Percentiles rank a stretch among this genome's conserved stretches.
Conservation (phyloP, 1,140 invertebrate genomes). For the Kradibia gibbosae region DNA sequence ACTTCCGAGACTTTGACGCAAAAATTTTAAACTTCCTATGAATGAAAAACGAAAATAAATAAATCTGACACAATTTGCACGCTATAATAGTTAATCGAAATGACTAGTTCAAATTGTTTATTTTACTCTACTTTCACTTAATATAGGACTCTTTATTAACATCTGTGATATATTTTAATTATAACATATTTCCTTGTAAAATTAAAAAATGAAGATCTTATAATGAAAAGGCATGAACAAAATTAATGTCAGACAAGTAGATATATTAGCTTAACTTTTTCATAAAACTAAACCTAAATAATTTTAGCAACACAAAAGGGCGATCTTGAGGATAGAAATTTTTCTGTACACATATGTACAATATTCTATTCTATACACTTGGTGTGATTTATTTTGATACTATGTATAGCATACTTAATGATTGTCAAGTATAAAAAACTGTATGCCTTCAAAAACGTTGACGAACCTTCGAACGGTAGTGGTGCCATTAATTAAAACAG, state of each 20-base stretch:
- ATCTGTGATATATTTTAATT: constrained; percentile 72
- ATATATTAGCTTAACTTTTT: constrained; percentile 58
- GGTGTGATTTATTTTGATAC: constrained; percentile 73
- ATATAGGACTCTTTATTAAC: constrained; percentile 67
- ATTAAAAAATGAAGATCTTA: constrained; percentile 21
- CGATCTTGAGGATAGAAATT: constrained; percentile 54
- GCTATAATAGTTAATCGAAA: constrained; percentile 51
- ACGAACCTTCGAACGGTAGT: constrained; percentile 66
- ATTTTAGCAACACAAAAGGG: background rate
- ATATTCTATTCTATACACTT: constrained; percentile 69
- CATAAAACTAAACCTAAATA: constrained; percentile 54
- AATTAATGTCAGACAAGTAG: constrained; percentile 52
- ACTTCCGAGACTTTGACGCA: constrained; percentile 48
- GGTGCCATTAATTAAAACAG: constrained; percentile 55
- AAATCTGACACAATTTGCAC: constrained; percentile 51
- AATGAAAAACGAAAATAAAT: constrained; percentile 6
- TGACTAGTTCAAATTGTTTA: constrained; percentile 51
- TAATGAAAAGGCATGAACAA: constrained; percentile 23
- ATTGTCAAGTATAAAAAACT: constrained; percentile 63
- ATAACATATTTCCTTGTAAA: constrained; percentile 67
- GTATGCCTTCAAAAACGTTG: constrained; percentile 68
- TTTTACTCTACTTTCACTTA: constrained; percentile 59
- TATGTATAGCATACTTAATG: constrained; percentile 66
- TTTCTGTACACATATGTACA: constrained; percentile 67
- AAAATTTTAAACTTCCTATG: constrained; percentile 11